Evolutionary conservation across 2,888 invertebrate species (phyloP), one percentile per base, ranked within the genome.

Genomic region (Habroteleia sp.): DNA sequence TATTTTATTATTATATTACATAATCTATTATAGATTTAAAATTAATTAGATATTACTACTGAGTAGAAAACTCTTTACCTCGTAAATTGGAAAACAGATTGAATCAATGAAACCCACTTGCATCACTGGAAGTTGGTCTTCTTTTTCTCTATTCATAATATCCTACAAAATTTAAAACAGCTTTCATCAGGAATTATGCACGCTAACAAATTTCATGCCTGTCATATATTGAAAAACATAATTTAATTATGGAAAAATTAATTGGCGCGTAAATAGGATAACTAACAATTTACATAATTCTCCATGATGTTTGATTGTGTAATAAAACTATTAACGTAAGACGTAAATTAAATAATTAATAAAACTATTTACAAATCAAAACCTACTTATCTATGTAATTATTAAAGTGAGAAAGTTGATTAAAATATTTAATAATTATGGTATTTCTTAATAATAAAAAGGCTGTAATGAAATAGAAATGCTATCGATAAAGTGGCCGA

Each of bases 61-160:
- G 29, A n/a, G 7, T n/a, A 7, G 8, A 20, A 33, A 41, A 39
- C 37, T 13, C 13, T 25, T 90, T 89, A 97, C 97, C 93, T 96
- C 95, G 89, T 97, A 97, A 84, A 98, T 95, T 68, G 97, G 97
- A 85, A 96, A 89, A 89, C 97, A 97, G 85, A 98, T 97, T 27
- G 96, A 94, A 89, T 98, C 97, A 78, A 98, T 97, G 89, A 97
- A 98, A 81, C 94, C 95, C 75, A 98, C 96, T 92, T 97, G 97
- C 97, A 97, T 97, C 85, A 94, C 92, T 27, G 97, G 97, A 82
- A 97, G 91, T 88, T 97, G 95, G 85, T 97, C 96, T 89, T 96
- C 95, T 88, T 97, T 97, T 85, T 96, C 96, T 83, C 97, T 91
- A 89, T 97, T 97, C 97, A 97, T 97, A 89, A 97, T 94, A 87